Conservation (phyloP, 2,113 vertebrate genomes). For the Chamaea fasciata region DNA sequence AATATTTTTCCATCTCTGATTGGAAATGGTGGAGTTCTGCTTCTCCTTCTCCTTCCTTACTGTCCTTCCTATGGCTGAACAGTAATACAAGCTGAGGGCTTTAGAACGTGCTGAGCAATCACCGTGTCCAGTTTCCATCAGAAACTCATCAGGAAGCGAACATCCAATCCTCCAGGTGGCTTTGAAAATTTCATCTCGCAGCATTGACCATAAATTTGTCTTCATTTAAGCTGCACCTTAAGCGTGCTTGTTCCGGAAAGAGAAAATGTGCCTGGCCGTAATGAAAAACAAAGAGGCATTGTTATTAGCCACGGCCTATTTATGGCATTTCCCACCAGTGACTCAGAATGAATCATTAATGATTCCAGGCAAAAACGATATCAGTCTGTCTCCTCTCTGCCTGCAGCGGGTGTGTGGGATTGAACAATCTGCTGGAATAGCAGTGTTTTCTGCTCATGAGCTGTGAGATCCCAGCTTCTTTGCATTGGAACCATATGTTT, state of each 20-base stretch:
- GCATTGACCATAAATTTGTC: not conserved
- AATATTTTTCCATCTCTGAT: not conserved
- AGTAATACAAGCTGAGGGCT: not conserved
- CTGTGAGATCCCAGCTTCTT: not conserved
- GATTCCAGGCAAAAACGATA: not conserved
- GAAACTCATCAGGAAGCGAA: not conserved
- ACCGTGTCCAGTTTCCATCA: not conserved
- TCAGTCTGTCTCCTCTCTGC: slow-evolving; percentile 24
- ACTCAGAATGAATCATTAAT: slow-evolving; percentile 65
- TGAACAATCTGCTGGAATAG: slow-evolving; percentile 2
- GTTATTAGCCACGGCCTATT: slow-evolving; percentile 45
- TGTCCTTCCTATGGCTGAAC: not conserved
- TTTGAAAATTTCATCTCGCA: not conserved
- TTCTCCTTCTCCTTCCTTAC: not conserved
- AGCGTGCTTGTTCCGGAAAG: not conserved
- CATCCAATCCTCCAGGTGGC: not conserved
- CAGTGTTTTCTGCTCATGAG: not conserved
- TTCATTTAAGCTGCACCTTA: not conserved
- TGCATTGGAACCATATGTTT: not conserved
- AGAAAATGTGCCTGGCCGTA: not conserved
- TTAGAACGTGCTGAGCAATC: not conserved
- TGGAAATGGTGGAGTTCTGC: not conserved
- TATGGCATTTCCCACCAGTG: slow-evolving; percentile 39
- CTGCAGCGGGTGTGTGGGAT: slow-evolving; percentile 20
- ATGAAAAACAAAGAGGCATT: slow-evolving; percentile 29